Evolutionary conservation across 2,888 invertebrate species (phyloP).

Genomic region (Lathronympha strigana): DNA sequence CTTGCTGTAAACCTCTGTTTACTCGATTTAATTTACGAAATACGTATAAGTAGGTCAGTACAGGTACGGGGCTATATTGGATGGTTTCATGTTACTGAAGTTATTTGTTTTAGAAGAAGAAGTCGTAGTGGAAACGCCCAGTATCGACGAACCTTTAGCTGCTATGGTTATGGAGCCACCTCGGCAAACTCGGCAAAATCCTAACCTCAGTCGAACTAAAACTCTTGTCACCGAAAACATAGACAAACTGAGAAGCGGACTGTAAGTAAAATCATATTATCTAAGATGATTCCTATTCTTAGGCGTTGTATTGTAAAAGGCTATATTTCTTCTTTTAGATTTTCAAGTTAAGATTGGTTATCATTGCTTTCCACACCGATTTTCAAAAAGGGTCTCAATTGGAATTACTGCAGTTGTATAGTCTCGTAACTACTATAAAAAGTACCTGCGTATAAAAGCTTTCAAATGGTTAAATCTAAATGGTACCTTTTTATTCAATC

Average conservation of each 20-base stretch:
- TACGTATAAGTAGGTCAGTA: too few species aligned
- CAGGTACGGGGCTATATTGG: too few species aligned
- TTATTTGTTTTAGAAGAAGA: constrained; percentile 33
- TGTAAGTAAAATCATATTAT: constrained; percentile 59
- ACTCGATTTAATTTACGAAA: too few species aligned
- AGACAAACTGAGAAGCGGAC: constrained; percentile 59
- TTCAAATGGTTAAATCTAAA: too few species aligned
- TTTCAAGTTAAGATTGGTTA: too few species aligned
- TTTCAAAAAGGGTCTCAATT: too few species aligned
- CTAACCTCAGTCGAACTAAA: constrained; percentile 69
- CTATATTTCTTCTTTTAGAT: neutral
- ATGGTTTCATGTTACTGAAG: constrained; percentile 3
- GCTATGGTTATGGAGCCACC: constrained; percentile 53
- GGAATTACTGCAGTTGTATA: too few species aligned
- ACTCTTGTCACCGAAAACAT: constrained; percentile 64
- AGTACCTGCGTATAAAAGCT: too few species aligned
- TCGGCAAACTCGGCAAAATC: constrained; percentile 72
- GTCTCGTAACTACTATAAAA: too few species aligned
- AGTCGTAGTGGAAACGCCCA: constrained; percentile 8
- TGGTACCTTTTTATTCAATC: too few species aligned
- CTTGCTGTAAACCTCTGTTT: too few species aligned
- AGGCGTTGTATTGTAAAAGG: neutral
- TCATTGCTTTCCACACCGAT: too few species aligned
- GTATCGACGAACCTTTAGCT: constrained; percentile 17
- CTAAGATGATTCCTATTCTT: neutral